These are phyloP conservation scores for Artibeus jamaicensis DNA, from an alignment of 2,797 vertebrate genomes.

Conservation along the genomic window DNA sequence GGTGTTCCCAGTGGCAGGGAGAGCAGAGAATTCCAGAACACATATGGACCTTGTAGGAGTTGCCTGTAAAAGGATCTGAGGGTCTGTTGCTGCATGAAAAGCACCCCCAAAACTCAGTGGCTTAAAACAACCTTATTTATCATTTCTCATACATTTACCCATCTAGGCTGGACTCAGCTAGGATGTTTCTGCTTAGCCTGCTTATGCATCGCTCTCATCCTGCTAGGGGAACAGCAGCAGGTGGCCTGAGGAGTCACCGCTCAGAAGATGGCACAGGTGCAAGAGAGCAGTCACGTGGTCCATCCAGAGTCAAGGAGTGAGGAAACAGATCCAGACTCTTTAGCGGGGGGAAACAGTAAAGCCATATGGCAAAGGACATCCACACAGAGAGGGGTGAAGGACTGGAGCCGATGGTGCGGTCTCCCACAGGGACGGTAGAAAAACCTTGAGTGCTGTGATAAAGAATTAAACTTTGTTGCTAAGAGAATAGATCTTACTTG, in stretches of 20 bases:
- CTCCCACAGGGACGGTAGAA: not conserved
- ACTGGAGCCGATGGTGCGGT: not conserved
- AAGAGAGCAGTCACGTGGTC: not conserved
- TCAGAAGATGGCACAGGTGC: not conserved
- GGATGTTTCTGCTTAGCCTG: not conserved
- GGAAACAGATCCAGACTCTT: not conserved
- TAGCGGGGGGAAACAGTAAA: not conserved
- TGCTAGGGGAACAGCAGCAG: not conserved
- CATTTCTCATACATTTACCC: not conserved
- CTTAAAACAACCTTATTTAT: not conserved
- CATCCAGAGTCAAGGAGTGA: not conserved
- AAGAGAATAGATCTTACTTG: not conserved
- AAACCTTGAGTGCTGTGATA: not conserved
- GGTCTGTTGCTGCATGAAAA: not conserved
- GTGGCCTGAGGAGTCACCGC: not conserved
- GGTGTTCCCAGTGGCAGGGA: not conserved
- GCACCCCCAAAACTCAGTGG: not conserved
- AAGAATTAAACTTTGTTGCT: not conserved
- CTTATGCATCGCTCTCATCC: not conserved
- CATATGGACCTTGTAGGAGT: not conserved
- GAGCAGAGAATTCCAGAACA: not conserved
- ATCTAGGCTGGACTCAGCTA: not conserved
- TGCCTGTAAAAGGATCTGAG: not conserved
- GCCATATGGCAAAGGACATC: not conserved
- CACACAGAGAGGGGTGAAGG: not conserved